Evolutionary conservation across 1,140 invertebrate genomes (phyloP).

Genomic region (Drosophila kohkoa): DNA sequence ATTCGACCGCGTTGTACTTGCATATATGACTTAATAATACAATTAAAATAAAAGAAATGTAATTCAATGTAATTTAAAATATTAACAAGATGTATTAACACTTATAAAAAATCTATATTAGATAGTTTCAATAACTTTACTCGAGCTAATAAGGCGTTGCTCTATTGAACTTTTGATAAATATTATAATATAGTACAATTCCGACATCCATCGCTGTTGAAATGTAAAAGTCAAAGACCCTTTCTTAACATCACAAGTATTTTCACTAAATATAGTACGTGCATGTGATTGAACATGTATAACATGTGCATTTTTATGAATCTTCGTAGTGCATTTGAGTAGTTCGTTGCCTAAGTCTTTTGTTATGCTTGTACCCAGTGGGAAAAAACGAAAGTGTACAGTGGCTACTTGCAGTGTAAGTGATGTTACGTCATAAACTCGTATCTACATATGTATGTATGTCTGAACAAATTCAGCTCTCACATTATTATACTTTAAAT

Average conservation of each 20-base stretch:
- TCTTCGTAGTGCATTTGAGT: conserved; percentile 10
- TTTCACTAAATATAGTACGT: conserved; percentile 24
- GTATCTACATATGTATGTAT: conserved; percentile 12
- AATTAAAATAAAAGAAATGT: conserved; percentile 29
- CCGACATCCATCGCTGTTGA: conserved; percentile 24
- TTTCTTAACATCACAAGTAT: conserved; percentile 6
- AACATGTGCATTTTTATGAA: conserved; percentile 29
- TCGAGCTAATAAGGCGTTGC: background rate
- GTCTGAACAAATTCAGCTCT: conserved; percentile 41
- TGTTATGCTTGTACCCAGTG: conserved; percentile 39
- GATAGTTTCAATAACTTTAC: background rate
- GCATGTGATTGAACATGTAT: conserved; percentile 19
- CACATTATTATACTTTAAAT: conserved; percentile 56
- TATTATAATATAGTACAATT: conserved; percentile 1
- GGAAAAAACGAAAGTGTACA: conserved; percentile 71
- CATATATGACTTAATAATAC: conserved; percentile 3
- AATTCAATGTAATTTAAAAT: conserved; percentile 65
- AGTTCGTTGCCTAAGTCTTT: conserved; percentile 68
- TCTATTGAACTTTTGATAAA: conserved; percentile 3
- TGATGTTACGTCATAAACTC: conserved; percentile 52
- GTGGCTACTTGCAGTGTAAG: conserved; percentile 44
- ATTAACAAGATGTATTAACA: conserved; percentile 12
- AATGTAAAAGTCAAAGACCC: conserved; percentile 32
- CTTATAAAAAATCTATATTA: no score
- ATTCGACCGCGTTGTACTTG: conserved; percentile 36